phyloP scores from a whole-genome alignment of 2,797 vertebrate species.

The Falco novaeseelandiae region DNA sequence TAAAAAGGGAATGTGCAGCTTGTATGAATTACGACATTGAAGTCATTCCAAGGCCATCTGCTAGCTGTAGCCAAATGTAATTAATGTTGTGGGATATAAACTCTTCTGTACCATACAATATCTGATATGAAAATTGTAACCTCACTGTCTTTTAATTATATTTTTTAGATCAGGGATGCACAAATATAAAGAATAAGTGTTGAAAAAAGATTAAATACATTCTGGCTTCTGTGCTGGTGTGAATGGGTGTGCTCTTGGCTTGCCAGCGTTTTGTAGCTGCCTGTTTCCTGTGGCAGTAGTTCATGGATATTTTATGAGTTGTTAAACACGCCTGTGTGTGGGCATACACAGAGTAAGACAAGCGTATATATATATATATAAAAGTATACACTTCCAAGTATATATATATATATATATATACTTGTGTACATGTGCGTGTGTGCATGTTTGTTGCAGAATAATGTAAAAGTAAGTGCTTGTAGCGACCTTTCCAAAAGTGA shows the following conservation, averaged over 20 bases:
- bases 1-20: slow-evolving; percentile 48
- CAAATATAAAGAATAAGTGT: background rate
- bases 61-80: slow-evolving; percentile 47
- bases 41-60: slow-evolving; percentile 64
- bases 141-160: background rate
- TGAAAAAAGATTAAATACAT: background rate
- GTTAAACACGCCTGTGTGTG: background rate
- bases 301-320: background rate
- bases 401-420: too few relatives aligned
- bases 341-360: background rate
- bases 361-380: background rate
- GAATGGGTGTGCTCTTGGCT: background rate
- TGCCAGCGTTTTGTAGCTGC: background rate
- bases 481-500: background rate
- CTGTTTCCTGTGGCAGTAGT: background rate
- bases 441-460: background rate
- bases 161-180: background rate
- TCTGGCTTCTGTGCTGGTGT: background rate
- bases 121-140: slow-evolving; percentile 30
- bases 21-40: slow-evolving; percentile 41
- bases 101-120: background rate
- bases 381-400: background rate
- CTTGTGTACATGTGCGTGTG: too few relatives aligned
- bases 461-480: background rate
- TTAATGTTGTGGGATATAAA: slow-evolving; percentile 29